A percentile compares a stretch with the other conserved stretches of the same genome.
Evolutionary conservation across 2,888 invertebrate genomes (phyloP).

Genomic region (Drepanosiphum platanoidis): DNA sequence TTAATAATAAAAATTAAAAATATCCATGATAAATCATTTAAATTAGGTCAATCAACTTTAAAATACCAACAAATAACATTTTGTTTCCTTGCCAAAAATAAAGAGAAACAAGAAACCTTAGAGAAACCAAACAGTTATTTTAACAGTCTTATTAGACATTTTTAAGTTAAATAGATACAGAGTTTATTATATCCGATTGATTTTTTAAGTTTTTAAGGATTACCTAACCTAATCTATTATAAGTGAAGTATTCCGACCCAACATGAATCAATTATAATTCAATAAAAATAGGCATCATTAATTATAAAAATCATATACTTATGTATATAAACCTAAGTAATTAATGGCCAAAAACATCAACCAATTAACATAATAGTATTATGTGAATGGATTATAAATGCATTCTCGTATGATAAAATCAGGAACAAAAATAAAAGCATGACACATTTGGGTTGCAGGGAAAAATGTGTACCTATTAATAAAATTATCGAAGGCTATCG

Average conservation of each 20-base stretch:
- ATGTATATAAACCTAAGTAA: not conserved
- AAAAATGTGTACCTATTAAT: not conserved
- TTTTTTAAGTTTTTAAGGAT: too few relatives aligned
- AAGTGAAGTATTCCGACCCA: too few relatives aligned
- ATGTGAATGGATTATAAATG: not conserved
- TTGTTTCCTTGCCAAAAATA: conserved; percentile 51
- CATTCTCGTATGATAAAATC: not conserved
- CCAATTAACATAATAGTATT: not conserved
- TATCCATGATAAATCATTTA: not conserved
- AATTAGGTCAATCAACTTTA: conserved; percentile 42
- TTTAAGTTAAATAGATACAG: too few relatives aligned
- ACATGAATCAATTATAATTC: not conserved
- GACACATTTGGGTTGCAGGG: not conserved
- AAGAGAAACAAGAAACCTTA: not conserved
- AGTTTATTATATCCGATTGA: too few relatives aligned
- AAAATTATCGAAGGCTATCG: not conserved
- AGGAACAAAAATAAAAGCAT: not conserved
- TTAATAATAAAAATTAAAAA: not conserved
- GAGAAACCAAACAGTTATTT: conserved; percentile 2
- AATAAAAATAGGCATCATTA: not conserved
- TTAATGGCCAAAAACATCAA: too few relatives aligned
- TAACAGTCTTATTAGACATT: not conserved
- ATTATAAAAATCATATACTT: not conserved
- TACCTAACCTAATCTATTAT: too few relatives aligned
- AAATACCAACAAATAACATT: conserved; percentile 27